Percentiles rank a stretch among this genome's conserved stretches.
phyloP scores from a whole-genome alignment of 2,888 invertebrate species.

The Phytoseiulus persimilis region DNA sequence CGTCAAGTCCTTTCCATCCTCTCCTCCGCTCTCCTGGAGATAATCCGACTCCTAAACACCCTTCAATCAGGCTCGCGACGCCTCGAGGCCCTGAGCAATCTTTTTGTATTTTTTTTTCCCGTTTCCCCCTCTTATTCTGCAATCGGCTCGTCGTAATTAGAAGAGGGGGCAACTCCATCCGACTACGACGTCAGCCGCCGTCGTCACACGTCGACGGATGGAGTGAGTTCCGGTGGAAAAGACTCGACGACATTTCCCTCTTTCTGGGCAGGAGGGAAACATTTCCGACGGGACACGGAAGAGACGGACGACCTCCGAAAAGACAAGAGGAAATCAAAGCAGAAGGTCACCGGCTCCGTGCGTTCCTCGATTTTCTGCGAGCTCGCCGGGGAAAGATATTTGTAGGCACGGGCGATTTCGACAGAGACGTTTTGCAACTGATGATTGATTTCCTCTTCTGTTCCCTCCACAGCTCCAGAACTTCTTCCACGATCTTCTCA shows the following conservation, averaged over 20 bases:
- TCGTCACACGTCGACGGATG: neutral
- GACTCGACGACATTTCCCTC: neutral
- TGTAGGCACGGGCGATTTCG: neutral
- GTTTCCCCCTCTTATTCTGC: neutral
- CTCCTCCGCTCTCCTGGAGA: neutral
- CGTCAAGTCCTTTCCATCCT: neutral
- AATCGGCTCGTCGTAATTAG: neutral
- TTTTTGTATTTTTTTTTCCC: neutral
- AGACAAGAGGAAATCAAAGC: neutral
- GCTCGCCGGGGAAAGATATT: neutral
- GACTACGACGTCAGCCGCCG: too few species aligned
- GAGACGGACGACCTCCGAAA: neutral
- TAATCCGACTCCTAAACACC: neutral
- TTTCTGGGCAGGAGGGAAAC: neutral
- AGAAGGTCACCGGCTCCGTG: neutral
- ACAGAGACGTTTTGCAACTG: neutral
- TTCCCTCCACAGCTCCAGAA: slow-evolving; percentile 65
- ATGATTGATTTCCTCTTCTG: neutral
- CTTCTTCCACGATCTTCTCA: slow-evolving; percentile 82
- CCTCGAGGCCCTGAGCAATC: neutral
- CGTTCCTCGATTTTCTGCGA: neutral
- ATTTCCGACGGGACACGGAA: neutral
- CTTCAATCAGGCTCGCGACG: neutral
- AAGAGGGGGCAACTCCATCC: neutral
- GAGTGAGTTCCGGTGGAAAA: neutral